Conservation (phyloP, 2,888 invertebrate genomes). For the Diarsia dahlii region DNA sequence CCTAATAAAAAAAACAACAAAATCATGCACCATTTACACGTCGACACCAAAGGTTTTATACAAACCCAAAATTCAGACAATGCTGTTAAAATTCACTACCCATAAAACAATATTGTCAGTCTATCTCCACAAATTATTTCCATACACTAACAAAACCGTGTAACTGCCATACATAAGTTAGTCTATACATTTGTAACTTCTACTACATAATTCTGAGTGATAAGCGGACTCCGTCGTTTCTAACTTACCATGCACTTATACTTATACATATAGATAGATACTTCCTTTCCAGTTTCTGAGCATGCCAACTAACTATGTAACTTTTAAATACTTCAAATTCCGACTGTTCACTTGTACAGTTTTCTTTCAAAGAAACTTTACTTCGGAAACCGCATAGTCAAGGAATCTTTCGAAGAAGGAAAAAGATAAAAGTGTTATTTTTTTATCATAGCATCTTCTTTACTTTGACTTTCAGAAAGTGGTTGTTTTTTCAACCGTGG, state of each 20-base stretch:
- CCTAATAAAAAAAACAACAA: neutral
- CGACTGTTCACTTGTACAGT: neutral
- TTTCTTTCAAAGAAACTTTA: slow-evolving; percentile 20
- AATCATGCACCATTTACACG: neutral
- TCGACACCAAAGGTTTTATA: neutral
- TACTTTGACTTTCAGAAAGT: neutral
- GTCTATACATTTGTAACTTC: slow-evolving; percentile 16
- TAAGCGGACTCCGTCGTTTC: slow-evolving; percentile 27
- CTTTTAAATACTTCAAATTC: slow-evolving; percentile 44
- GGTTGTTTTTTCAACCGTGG: neutral
- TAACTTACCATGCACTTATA: slow-evolving; percentile 21
- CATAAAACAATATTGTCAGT: neutral
- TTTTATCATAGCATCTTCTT: neutral
- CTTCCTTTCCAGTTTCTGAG: slow-evolving; percentile 21
- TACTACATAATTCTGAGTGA: slow-evolving; percentile 17
- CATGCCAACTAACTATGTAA: slow-evolving; percentile 16
- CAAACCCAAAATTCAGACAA: neutral
- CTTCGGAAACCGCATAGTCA: slow-evolving; percentile 3
- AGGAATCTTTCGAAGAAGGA: neutral
- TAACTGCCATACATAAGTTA: slow-evolving; percentile 18
- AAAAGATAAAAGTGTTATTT: slow-evolving; percentile 1
- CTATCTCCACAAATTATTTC: slow-evolving; percentile 15
- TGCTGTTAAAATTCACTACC: neutral
- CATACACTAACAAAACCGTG: neutral
- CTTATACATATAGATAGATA: slow-evolving; percentile 3